Evolutionary conservation across 2,113 vertebrate genomes (phyloP).

Genomic region (Rhizomys pruinosus): DNA sequence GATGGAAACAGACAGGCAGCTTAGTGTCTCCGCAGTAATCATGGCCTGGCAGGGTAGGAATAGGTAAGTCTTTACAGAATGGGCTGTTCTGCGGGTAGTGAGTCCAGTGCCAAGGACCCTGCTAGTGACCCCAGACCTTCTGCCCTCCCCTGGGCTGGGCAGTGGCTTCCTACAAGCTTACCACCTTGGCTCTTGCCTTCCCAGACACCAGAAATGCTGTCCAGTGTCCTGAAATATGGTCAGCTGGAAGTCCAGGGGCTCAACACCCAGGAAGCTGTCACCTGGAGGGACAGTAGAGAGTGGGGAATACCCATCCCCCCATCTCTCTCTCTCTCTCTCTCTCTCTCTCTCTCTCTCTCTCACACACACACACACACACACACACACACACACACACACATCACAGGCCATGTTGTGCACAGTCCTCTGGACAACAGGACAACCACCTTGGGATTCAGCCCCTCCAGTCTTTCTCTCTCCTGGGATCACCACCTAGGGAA

Average conservation of each 20-base stretch:
- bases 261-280: neutral
- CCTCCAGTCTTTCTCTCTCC: neutral
- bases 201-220: neutral
- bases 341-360: no score
- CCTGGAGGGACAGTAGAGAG: neutral
- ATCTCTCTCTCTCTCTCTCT: no score
- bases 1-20: slow-evolving; percentile 78
- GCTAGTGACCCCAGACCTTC: neutral
- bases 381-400: no score
- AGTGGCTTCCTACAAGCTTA: neutral
- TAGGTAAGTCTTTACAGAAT: neutral
- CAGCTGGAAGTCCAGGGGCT: neutral
- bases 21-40: neutral
- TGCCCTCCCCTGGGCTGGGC: neutral
- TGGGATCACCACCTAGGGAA: neutral
- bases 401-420: neutral
- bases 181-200: fast-evolving
- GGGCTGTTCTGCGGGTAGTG: no score
- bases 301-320: neutral
- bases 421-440: neutral
- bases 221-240: fast-evolving
- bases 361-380: no score
- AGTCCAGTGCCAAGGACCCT: fast-evolving
- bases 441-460: neutral
- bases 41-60: neutral